Conservation (phyloP, 2,888 invertebrate genomes). For the Tanaodytes sp. region DNA sequence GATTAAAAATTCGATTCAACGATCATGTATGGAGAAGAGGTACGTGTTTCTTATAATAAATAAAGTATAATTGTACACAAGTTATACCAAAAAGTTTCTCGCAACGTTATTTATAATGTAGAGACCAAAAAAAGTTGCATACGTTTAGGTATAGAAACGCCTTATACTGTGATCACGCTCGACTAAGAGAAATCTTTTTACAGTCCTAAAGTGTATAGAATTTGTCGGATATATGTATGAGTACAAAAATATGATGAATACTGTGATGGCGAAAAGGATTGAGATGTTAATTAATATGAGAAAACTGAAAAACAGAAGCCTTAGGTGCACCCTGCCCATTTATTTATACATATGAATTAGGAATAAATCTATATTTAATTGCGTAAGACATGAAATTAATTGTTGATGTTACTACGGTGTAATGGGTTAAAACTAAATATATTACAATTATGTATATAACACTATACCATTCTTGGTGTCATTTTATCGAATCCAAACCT, state of each 20-base stretch:
- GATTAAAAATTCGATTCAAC: no score
- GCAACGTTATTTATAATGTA: constrained; percentile 30
- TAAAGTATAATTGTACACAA: constrained; percentile 3
- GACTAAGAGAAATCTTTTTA: constrained; percentile 66
- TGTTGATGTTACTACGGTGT: constrained; percentile 71
- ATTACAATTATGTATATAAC: constrained; percentile 66
- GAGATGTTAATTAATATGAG: constrained; percentile 35
- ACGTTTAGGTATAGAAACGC: constrained; percentile 58
- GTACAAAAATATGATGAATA: constrained; percentile 66
- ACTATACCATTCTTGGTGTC: no score
- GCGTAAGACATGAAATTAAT: constrained; percentile 60
- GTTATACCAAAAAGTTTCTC: constrained; percentile 31
- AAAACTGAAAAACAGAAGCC: constrained; percentile 52
- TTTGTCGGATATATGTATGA: constrained; percentile 54
- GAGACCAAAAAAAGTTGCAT: constrained; percentile 30
- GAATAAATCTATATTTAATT: constrained; percentile 58
- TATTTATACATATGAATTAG: constrained; percentile 60
- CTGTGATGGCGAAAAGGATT: constrained; percentile 45
- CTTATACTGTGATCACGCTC: constrained; percentile 71
- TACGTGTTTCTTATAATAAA: constrained; percentile 15
- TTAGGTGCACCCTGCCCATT: constrained; percentile 64
- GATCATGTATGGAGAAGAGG: no score
- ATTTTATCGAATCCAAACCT: no score
- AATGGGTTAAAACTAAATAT: constrained; percentile 70
- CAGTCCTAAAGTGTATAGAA: constrained; percentile 59